phyloP scores from a whole-genome alignment of 2,888 invertebrate species.

The Noctua janthe region DNA sequence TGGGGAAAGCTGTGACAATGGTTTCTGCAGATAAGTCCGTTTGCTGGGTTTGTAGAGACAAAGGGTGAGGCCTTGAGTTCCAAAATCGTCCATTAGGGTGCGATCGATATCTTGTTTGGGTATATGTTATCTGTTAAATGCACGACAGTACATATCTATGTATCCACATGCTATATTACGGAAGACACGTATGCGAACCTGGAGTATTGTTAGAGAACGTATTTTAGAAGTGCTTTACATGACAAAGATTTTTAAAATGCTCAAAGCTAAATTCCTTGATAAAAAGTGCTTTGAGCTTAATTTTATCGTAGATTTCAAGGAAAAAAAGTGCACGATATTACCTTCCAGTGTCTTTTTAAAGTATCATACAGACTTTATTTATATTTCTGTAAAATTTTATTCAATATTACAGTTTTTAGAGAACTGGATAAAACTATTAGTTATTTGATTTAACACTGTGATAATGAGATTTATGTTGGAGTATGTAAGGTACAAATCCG shows the following conservation, averaged over 20 bases:
- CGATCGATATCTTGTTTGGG: constrained; percentile 33
- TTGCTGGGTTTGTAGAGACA: constrained; percentile 37
- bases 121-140: constrained; percentile 16
- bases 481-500: background rate
- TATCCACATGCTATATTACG: background rate
- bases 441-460: background rate
- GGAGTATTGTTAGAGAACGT: background rate
- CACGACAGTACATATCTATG: background rate
- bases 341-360: background rate
- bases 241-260: background rate
- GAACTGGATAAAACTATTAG: background rate
- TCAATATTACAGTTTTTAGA: background rate
- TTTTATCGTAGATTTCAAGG: background rate
- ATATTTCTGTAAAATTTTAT: background rate
- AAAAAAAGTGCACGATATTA: background rate
- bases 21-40: constrained; percentile 28
- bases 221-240: background rate
- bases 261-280: constrained; percentile 1
- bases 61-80: constrained; percentile 20
- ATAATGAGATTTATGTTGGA: background rate
- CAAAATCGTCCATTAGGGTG: constrained; percentile 35
- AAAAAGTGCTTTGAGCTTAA: constrained; percentile 27
- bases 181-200: background rate
- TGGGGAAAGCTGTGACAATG: constrained; percentile 13
- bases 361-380: background rate